Base-by-base conservation (phyloP, 2,113 vertebrate genomes). In the Chlamydotis undulata region DNA sequence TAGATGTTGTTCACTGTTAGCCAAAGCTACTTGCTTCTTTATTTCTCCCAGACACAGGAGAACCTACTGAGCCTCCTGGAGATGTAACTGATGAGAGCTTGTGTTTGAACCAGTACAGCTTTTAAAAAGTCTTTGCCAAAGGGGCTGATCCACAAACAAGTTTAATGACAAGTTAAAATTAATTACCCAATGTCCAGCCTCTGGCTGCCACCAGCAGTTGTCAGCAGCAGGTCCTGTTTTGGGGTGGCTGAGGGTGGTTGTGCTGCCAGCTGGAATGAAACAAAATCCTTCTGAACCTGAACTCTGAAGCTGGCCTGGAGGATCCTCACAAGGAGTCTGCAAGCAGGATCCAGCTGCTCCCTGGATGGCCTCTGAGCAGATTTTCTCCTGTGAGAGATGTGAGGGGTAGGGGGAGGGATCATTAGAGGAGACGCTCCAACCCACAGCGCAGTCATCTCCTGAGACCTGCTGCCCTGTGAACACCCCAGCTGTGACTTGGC, bases 141-240 rank as follows among this genome's bases (percentile, higher is more conserved):
- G 45, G 26, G 25, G 10, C 57, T 71, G 49, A 69, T 86, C 50
- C 18, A 83, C 60, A 78, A 60, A 59, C 11, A 50, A 49, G 13
- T 83, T 90, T 89, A 78, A 89, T 52, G 84, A 83, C 79, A 93
- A 83, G 75, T 77, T 83, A 50, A 76, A 89, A 77, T 69, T 49
- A 88, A 74, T 77, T 77, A 50, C 37, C 11, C 23, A 10, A 0
- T n/a, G 22, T 80, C 43, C 68, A 86, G 55, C 16, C 47, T 18
- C 24, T 64, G 80, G 37, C 78, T 90, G 76, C 76, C 70, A n/a
- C 89, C 47, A 79, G 83, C 50, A 71, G 69, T 74, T 86, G 67
- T 80, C 79, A 92, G 59, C 67, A 95, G 49, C 77, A 68, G 74
- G 47, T 87, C 43, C 49, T 89, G 64, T 67, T 87, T 67, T 84